A percentile compares a stretch with the other conserved stretches of the same genome.
These are phyloP conservation scores for Cyprinodon tularosa DNA, from an alignment of 2,113 vertebrate species.

Conservation along the genomic window DNA sequence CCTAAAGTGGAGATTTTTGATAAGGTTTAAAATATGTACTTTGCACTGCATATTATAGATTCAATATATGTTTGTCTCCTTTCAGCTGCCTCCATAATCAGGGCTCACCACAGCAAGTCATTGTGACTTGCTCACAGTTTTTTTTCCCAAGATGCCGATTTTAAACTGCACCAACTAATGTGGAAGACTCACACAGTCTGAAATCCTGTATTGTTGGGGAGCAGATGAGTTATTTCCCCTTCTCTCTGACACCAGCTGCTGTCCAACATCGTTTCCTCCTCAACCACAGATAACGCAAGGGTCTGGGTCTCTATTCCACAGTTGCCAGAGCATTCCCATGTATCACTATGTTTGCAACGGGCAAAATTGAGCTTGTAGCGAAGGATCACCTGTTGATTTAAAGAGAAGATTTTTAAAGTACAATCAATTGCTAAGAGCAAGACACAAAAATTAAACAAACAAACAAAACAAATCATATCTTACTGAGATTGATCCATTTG, in stretches of 20 bases:
- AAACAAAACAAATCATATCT: neutral
- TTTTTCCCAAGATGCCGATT: too few relatives aligned
- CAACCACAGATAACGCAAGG: neutral
- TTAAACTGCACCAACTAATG: neutral
- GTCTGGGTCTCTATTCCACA: neutral
- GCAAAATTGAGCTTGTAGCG: conserved; percentile 22
- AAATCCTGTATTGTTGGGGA: conserved; percentile 2
- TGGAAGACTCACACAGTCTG: neutral
- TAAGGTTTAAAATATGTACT: neutral
- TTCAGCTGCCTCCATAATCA: neutral
- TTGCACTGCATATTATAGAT: neutral
- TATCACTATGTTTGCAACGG: fast-evolving
- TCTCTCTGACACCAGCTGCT: conserved; percentile 31
- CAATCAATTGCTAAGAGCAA: neutral
- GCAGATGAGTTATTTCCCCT: neutral
- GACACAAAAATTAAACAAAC: too few relatives aligned
- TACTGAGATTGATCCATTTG: conserved; percentile 9
- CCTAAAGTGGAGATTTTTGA: neutral
- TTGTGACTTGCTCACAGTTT: too few relatives aligned
- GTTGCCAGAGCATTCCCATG: neutral
- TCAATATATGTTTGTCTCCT: neutral
- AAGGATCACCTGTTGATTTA: conserved; percentile 29
- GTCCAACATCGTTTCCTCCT: neutral
- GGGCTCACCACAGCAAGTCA: neutral
- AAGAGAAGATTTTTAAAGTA: neutral